phyloP scores from a whole-genome alignment of 2,888 invertebrate species.

The Cyclophora albipunctata region DNA sequence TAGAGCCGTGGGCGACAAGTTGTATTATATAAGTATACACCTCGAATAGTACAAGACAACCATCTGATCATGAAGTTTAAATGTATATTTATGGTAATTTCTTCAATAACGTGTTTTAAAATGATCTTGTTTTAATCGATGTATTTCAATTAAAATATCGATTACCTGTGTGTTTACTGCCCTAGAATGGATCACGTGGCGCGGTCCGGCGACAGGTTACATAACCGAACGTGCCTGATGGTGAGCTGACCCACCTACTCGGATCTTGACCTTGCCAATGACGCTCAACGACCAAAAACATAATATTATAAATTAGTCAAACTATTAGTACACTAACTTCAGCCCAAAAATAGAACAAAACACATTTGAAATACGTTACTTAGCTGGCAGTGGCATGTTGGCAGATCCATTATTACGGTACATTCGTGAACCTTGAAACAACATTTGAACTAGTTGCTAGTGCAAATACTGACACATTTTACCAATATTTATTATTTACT shows the following conservation, averaged over 20 bases:
- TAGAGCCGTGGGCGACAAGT: too few species aligned
- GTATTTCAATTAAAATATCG: too few species aligned
- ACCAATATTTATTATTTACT: conserved; percentile 6
- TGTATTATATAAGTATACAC: too few species aligned
- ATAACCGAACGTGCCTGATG: conserved; percentile 36
- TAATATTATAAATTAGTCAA: conserved; percentile 2
- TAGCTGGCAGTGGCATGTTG: background rate
- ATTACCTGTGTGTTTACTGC: too few species aligned
- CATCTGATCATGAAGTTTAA: too few species aligned
- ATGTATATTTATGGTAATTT: too few species aligned
- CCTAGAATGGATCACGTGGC: too few species aligned
- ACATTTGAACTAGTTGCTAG: conserved; percentile 9
- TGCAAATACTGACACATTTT: conserved; percentile 10
- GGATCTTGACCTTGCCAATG: conserved; percentile 54
- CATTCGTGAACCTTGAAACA: conserved; percentile 11
- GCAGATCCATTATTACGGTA: conserved; percentile 1
- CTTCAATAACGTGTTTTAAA: too few species aligned
- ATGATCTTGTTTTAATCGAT: too few species aligned
- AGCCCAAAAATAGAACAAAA: background rate
- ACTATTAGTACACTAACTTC: background rate
- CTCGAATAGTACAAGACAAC: too few species aligned
- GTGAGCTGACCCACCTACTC: conserved; percentile 30
- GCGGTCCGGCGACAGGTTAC: conserved; percentile 24
- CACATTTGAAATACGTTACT: background rate
- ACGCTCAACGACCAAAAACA: conserved; percentile 6